Base-by-base conservation (phyloP, 1,140 invertebrate species). In the Limonius californicus region DNA sequence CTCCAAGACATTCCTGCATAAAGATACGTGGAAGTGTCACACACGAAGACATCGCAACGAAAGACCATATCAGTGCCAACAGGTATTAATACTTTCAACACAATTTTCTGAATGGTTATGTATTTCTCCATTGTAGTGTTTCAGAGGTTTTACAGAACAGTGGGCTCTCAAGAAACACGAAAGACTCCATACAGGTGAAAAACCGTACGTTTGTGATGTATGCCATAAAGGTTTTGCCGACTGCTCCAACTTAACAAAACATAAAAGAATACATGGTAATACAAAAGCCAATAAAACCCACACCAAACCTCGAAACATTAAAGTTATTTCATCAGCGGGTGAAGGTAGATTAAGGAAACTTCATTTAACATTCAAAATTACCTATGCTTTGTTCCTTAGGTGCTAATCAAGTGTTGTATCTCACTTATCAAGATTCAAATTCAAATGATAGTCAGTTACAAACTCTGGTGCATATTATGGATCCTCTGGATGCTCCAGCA, bases 201-300 rank as follows among this genome's bases (percentile, higher is more conserved):
- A 91, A 69, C 90, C 89, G 2, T 90, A 90, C 71, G 82, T 82
- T 45, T 92, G 90, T 73, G 80, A 83, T 12, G 70, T 87, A n/a
- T 92, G 90, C 72, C 80, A 82, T 1, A 90, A 90, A 77, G 81
- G 84, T 18, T 93, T 93, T 73, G 81, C 85, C 0, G 85, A 88
- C 70, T 83, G 81, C 63, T 86, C 85, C 8, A 88, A 87, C 76
- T 73, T 85, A 21, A 82, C 80, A 0, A 88, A 87, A 74, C 85
- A 88, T 72, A 83, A 81, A 74, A 85, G 83, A 70, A 82, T 84
- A 74, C 63, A 67, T 54, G 54, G 53, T 30, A 57, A 16, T 7
- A 11, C 43, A 4, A 14, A 75, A 71, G 71, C 75, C 3, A 76
- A 78, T 23, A 74, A 69, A 30, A 75, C 15, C 1, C 8, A 3